These are phyloP conservation scores for Torymus tubicola DNA, from an alignment of 2,888 invertebrate species.

Conservation along the genomic window DNA sequence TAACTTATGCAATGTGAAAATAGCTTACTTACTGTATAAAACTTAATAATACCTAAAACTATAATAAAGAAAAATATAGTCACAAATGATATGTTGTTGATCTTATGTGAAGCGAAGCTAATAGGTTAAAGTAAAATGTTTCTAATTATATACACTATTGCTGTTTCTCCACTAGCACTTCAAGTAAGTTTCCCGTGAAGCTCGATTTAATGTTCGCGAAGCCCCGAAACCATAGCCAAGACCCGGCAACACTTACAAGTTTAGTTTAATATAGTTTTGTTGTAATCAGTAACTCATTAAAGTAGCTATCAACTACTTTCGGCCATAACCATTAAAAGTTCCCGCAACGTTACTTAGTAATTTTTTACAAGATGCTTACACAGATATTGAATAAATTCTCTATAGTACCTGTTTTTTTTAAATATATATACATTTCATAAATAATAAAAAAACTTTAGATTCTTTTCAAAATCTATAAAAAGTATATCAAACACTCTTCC, in stretches of 20 bases:
- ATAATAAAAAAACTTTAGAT: no score
- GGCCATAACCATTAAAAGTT: neutral
- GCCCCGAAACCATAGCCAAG: constrained; percentile 4
- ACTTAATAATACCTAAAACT: no score
- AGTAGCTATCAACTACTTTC: neutral
- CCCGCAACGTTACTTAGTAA: no score
- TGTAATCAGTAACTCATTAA: constrained; percentile 8
- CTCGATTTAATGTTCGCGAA: constrained; percentile 41
- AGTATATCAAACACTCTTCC: no score
- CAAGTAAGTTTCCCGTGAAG: constrained; percentile 28
- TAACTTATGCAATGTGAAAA: no score
- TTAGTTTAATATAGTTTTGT: constrained; percentile 4
- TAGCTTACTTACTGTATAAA: no score
- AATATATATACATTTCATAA: no score
- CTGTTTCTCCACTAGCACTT: constrained; percentile 15
- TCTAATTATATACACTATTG: constrained; percentile 33
- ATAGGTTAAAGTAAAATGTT: constrained; percentile 4
- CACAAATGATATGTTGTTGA: neutral
- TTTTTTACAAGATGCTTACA: no score
- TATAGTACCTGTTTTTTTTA: no score
- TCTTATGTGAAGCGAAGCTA: neutral
- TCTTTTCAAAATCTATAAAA: no score
- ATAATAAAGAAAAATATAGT: neutral
- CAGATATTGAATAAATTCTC: no score
- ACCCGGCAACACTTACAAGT: constrained; percentile 17